These are phyloP conservation scores for Homarus gammarus DNA, from an alignment of 2,888 invertebrate species.

Conservation along the genomic window DNA sequence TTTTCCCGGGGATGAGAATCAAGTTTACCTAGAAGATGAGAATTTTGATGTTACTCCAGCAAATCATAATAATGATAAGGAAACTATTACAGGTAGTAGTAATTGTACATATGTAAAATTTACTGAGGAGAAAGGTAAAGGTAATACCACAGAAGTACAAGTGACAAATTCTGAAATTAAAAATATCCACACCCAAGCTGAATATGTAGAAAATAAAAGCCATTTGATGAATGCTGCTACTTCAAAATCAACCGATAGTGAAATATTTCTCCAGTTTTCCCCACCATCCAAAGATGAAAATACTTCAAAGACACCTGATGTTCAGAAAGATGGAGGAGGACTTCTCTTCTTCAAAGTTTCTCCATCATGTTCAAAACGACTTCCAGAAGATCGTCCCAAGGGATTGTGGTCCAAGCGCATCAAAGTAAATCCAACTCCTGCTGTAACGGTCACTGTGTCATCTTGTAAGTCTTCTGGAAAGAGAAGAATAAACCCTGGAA, in stretches of 20 bases:
- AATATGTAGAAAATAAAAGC: neutral
- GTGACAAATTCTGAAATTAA: neutral
- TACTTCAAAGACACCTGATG: neutral
- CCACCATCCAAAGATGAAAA: neutral
- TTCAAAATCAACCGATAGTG: neutral
- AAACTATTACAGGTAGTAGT: neutral
- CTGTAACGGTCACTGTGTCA: constrained; percentile 4
- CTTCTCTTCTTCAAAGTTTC: constrained; percentile 70
- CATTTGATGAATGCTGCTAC: neutral
- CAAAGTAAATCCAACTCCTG: constrained; percentile 44
- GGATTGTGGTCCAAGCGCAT: constrained; percentile 55
- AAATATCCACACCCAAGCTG: neutral
- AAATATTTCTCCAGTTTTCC: neutral
- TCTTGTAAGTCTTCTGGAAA: constrained; percentile 15
- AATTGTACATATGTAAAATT: constrained; percentile 3
- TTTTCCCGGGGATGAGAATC: neutral
- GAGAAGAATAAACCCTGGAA: neutral
- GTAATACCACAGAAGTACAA: neutral
- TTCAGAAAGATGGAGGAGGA: constrained; percentile 21
- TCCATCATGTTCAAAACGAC: constrained; percentile 43
- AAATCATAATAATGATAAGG: neutral
- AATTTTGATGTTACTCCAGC: neutral
- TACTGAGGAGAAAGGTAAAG: neutral
- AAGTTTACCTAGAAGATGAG: neutral
- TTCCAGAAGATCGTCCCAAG: constrained; percentile 16